phyloP scores from a whole-genome alignment of 2,113 vertebrate species.

The Aleadryas rufinucha region DNA sequence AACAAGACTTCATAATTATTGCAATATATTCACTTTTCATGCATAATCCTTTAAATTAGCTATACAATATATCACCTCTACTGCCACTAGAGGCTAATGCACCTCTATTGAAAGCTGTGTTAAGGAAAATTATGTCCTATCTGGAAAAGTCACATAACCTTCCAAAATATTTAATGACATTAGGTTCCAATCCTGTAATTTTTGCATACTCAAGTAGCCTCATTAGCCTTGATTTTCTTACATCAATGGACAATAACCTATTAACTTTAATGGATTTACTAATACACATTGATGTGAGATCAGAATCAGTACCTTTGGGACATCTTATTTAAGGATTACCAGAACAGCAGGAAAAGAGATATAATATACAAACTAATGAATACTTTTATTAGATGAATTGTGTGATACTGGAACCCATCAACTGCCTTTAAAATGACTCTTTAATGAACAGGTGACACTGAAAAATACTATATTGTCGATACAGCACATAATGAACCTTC shows the following conservation, averaged over 20 bases:
- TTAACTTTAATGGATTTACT: constrained; percentile 56
- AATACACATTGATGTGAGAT: constrained; percentile 30
- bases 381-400: constrained; percentile 37
- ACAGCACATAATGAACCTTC: constrained; percentile 51
- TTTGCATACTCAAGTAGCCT: constrained; percentile 43
- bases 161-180: constrained; percentile 54
- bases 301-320: constrained; percentile 38
- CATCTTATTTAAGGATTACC: constrained; percentile 37
- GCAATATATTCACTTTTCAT: constrained; percentile 58
- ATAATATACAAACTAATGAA: constrained; percentile 45
- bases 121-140: constrained; percentile 57
- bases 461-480: constrained; percentile 56
- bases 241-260: constrained; percentile 32
- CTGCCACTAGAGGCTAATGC: constrained; percentile 60
- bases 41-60: constrained; percentile 59
- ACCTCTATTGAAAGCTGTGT: constrained; percentile 49
- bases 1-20: constrained; percentile 65
- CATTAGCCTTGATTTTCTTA: constrained; percentile 56
- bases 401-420: constrained; percentile 33
- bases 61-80: constrained; percentile 47
- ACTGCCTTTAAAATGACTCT: constrained; percentile 55
- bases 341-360: constrained; percentile 10
- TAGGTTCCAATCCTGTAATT: constrained; percentile 17
- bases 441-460: constrained; percentile 61
- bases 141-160: constrained; percentile 34